Conservation (phyloP, 2,888 invertebrate species). For the Melanotus villosus region DNA sequence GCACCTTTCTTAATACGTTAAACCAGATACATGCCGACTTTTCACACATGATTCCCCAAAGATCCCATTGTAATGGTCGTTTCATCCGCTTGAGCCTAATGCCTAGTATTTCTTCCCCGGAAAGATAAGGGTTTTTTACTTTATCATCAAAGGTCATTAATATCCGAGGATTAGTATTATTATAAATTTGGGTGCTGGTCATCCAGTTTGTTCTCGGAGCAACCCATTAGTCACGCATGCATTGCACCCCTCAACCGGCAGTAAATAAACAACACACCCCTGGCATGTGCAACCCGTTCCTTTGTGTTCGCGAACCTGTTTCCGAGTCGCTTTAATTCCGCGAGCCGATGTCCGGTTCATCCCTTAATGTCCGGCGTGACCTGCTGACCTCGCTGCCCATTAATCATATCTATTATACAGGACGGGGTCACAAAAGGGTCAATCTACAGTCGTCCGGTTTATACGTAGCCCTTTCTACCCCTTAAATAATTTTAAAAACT, state of each 20-base stretch:
- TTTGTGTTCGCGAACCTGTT: conserved; percentile 62
- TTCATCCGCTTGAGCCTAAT: conserved; percentile 48
- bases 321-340: conserved; percentile 59
- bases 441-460: conserved; percentile 52
- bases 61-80: conserved; percentile 15
- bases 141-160: conserved; percentile 34
- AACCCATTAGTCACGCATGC: conserved; percentile 63
- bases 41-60: conserved; percentile 45
- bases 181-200: conserved; percentile 29
- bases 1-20: conserved; percentile 58
- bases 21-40: conserved; percentile 60
- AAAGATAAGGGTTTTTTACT: conserved; percentile 4
- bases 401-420: conserved; percentile 68
- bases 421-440: conserved; percentile 61
- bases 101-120: background rate
- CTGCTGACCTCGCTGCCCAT: conserved; percentile 68
- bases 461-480: conserved; percentile 35
- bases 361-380: conserved; percentile 68
- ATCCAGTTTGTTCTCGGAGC: conserved; percentile 38
- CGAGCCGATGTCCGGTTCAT: conserved; percentile 64
- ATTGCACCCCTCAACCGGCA: conserved; percentile 58
- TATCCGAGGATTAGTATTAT: conserved; percentile 42
- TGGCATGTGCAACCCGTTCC: conserved; percentile 62
- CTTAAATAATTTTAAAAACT: conserved; percentile 27
- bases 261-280: conserved; percentile 65